A percentile compares a stretch with the other conserved stretches of the same genome.
Conservation (phyloP, 2,797 vertebrate species). For the Periparus ater region DNA sequence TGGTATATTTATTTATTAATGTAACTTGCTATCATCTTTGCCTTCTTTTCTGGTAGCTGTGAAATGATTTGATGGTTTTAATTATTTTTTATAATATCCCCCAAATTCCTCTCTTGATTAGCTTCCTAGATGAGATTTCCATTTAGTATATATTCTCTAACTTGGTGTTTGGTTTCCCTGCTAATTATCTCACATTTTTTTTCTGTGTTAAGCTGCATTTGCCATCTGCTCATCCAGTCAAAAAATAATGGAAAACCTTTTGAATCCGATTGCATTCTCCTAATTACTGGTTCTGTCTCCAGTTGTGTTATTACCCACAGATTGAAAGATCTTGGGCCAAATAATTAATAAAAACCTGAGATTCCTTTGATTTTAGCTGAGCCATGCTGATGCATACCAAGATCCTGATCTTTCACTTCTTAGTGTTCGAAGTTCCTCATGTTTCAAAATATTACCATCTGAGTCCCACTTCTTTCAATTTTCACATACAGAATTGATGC, state of each 20-base stretch:
- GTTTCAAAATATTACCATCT: background rate
- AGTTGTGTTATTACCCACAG: slow-evolving; percentile 48
- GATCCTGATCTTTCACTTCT: slow-evolving; percentile 22
- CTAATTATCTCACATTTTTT: slow-evolving; percentile 59
- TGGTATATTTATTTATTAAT: slow-evolving; percentile 28
- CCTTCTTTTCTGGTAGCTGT: slow-evolving; percentile 38
- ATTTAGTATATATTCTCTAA: slow-evolving; percentile 59
- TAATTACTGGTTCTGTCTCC: slow-evolving; percentile 52
- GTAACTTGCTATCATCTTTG: slow-evolving; percentile 44
- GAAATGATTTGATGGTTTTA: slow-evolving; percentile 43
- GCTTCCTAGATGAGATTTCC: slow-evolving; percentile 62
- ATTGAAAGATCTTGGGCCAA: slow-evolving; percentile 39
- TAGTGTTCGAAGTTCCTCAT: background rate
- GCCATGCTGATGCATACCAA: background rate
- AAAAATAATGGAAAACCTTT: slow-evolving; percentile 58
- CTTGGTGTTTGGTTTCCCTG: slow-evolving; percentile 56
- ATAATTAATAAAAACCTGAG: slow-evolving; percentile 12
- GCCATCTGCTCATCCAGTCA: slow-evolving; percentile 65
- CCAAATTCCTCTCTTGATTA: slow-evolving; percentile 63
- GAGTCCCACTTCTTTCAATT: background rate
- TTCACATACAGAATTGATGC: background rate
- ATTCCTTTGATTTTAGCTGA: slow-evolving; percentile 40
- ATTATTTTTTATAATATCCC: slow-evolving; percentile 59
- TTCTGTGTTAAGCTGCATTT: slow-evolving; percentile 52
- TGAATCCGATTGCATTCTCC: slow-evolving; percentile 4